Base-by-base conservation (phyloP, 1,140 invertebrate genomes). In the Trinorchestia longiramus region DNA sequence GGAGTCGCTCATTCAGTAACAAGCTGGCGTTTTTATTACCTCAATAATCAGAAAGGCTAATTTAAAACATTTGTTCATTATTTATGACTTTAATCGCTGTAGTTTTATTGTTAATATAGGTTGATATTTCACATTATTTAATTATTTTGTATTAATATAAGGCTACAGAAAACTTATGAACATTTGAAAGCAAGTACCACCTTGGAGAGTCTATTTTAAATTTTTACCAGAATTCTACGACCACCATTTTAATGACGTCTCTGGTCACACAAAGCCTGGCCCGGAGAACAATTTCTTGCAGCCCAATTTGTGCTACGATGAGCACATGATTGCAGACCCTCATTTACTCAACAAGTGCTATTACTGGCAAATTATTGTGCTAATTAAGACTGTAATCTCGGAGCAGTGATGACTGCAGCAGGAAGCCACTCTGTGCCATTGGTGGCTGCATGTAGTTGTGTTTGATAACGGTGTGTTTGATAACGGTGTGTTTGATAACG, bases 321-420 rank as follows among this genome's bases (percentile, higher is more conserved):
- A 77, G 28, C 62, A 77, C 62, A 77, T 77, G 62, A 77, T 77
- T 77, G 62, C 62, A 77, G 62, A 53, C 62, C 15, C 62, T 77
- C 62, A 77, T 77, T 77, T 77, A 28, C 62, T 77, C 62, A 77
- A 77, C 62, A 77, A 77, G 62, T 77, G 62, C 62, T 77, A 77
- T 77, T 77, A 77, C 62, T 23, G 36, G 62, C 62, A 77, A 77
- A 77, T 77, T 77, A 77, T 77, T 36, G 62, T 77, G 62, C 62
- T 77, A 77, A 77, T 77, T 28, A 77, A 77, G 62, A 77, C 62
- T 77, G 62, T 77, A 77, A 77, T 77, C 62, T 77, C 62, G 62
- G 62, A 28, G 1, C 62, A 77, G 28, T 23, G 15, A 36, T 28
- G 62, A 77, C 62, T 77, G 62, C 15, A 36, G 62, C 62, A 36